Base-by-base conservation (phyloP, 2,113 vertebrate genomes). In the Alaudala cheleensis region DNA sequence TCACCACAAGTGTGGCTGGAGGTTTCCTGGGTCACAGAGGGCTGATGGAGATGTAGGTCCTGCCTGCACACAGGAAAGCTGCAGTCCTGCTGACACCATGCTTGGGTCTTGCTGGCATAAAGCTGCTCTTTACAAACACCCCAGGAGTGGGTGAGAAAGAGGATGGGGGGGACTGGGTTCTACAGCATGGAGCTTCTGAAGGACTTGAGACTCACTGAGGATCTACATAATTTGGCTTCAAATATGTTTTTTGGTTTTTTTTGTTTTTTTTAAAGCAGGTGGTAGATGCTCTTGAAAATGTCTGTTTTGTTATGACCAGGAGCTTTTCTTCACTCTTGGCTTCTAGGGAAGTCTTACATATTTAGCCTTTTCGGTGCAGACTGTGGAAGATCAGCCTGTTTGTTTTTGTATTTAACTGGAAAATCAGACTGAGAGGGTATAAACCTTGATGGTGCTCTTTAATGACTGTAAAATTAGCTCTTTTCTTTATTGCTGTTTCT, bases 301-400 rank as follows among this genome's bases (percentile, higher is more conserved):
- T 53, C 51, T 50, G 21, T 18, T 89, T 91, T 69, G 37, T 61
- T 64, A 60, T 86, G 81, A 83, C 86, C 91, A 84, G 70, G 85
- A 88, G 54, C 45, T 95, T 90, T 93, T 79, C n/a, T 58, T 69
- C 57, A 37, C 50, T 93, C 62, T 82, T 90, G 78, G 67, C 82
- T 94, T 90, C 66, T 80, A 53, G 31, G 54, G 79, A 80, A 88
- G 50, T 73, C 81, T 80, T 93, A 57, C 16, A 6, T 82, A 65
- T 95, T 92, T 85, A 90, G 66, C 42, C 81, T 73, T 96, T 95
- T 90, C 82, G n/a, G n/a, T 88, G 88, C 74, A 94, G 79, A 26
- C 89, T 91, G 94, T 2, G 10, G 49, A 92, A 89, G 70, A 93
- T 65, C 70, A 93, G 57, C 86, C 44, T 79, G 58, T 92, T 95